A percentile compares a stretch with the other conserved stretches of the same genome.
phyloP scores from a whole-genome alignment of 2,113 vertebrate genomes.

The Hippocampus guttulatus region DNA sequence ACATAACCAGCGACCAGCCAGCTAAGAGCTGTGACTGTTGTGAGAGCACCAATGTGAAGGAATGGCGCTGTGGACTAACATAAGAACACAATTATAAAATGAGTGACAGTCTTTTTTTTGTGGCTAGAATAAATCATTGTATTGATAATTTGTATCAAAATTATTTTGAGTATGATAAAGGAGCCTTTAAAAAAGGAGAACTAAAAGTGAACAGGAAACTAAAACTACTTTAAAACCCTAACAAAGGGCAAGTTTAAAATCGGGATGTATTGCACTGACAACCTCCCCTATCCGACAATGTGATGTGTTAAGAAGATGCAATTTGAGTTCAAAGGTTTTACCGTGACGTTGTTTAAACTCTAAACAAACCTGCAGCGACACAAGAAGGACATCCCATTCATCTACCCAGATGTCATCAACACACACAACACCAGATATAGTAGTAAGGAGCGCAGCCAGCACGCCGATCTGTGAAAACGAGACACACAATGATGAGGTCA shows the following conservation, averaged over 20 bases:
- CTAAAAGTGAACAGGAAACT: no score
- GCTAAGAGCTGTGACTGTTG: slow-evolving; percentile 78
- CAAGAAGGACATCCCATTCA: slow-evolving; percentile 86
- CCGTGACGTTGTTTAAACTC: not conserved
- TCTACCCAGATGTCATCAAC: slow-evolving; percentile 88
- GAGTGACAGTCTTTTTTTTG: not conserved
- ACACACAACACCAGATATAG: slow-evolving; percentile 82
- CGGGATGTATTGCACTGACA: no score
- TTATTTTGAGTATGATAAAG: no score
- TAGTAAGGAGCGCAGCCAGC: slow-evolving; percentile 76
- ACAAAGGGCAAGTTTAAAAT: no score
- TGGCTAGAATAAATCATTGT: not conserved
- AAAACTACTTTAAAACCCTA: no score
- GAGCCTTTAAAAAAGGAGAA: no score
- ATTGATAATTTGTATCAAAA: no score
- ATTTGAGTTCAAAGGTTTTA: not conserved
- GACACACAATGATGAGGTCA: not conserved
- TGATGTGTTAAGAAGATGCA: no score
- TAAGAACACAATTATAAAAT: slow-evolving; percentile 17
- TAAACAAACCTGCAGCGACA: slow-evolving; percentile 84
- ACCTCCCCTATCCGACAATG: not conserved
- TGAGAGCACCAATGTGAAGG: slow-evolving; percentile 87
- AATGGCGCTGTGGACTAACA: slow-evolving; percentile 89
- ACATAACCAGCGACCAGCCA: slow-evolving; percentile 90
- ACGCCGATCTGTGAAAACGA: slow-evolving; percentile 78